Base-by-base conservation (phyloP, 2,888 invertebrate genomes). In the Amiota mariae region DNA sequence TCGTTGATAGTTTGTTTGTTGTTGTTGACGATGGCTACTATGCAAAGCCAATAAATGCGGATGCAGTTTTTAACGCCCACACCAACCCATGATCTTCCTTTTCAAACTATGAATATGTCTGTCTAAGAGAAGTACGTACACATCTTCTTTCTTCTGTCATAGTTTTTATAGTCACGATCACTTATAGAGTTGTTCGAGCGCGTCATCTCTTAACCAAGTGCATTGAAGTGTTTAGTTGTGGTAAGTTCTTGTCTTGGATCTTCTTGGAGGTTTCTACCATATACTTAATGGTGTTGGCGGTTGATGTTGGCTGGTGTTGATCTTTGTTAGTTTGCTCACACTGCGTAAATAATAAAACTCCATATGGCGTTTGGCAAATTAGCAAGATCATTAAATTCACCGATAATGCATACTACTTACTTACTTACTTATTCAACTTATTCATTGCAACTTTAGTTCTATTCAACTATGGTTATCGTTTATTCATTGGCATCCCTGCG, bases 351-450 rank as follows among this genome's bases (percentile, higher is more conserved):
- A 59, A 59, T 59, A 20, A 59, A 59, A 59, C 80, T 64, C 77
- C 76, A 76, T 72, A 77, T 75, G 81, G 77, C 82, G 80, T 85
- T 85, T 82, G 83, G 82, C 78, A 80, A 85, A 84, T 84, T 84
- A 84, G 83, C 85, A 56, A 85, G 85, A 72, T 81, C 86, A 81
- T 84, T 84, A 80, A 81, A 78, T 54, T 24, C 67, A 68, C 12
- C 51, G 51, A 66, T 3, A 18, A 36, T 46, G 49, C 66, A 59
- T 59, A 20, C 59, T 4, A 36, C 36, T 36, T 6, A 36, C 36
- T 36, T 36, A 36, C 36, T 36, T 36, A 36, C 24, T 24, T 24
- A 24, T 3, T 24, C 3, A 24, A n/a, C n/a, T n/a, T 36, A 36
- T 36, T 36, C 36, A 36, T 36, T 36, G 36, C 36, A 36, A 36